A percentile compares a stretch with the other conserved stretches of the same genome.
Conservation (phyloP, 2,888 invertebrate species). For the Volucella inanis region DNA sequence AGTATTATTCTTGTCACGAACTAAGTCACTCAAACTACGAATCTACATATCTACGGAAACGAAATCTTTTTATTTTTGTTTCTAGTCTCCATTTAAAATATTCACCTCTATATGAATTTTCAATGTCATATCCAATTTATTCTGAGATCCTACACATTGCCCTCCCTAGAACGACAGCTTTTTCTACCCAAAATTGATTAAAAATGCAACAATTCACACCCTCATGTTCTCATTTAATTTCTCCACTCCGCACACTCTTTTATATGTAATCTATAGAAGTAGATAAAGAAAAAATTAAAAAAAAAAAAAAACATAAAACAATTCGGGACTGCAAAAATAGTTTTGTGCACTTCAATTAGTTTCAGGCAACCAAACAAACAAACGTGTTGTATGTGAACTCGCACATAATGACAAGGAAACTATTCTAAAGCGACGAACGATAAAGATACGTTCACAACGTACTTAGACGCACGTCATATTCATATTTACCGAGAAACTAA, state of each 20-base stretch:
- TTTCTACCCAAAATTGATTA: conserved; percentile 48
- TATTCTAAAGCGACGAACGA: conserved; percentile 31
- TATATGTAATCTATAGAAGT: conserved; percentile 5
- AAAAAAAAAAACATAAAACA: neutral
- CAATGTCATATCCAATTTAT: conserved; percentile 25
- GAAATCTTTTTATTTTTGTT: neutral
- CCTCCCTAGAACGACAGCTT: neutral
- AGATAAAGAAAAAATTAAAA: conserved; percentile 10
- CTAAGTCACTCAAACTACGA: too few relatives aligned
- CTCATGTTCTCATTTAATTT: neutral
- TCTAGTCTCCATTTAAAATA: too few relatives aligned
- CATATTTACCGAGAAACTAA: conserved; percentile 45
- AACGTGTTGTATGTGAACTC: neutral
- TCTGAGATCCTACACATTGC: conserved; percentile 21
- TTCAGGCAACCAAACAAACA: conserved; percentile 33
- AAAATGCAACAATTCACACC: conserved; percentile 17
- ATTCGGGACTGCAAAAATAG: neutral
- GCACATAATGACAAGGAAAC: conserved; percentile 41
- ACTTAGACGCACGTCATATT: neutral
- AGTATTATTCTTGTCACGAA: too few relatives aligned
- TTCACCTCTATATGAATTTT: neutral
- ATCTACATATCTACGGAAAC: neutral
- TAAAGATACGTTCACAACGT: conserved; percentile 3
- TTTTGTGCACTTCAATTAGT: conserved; percentile 24
- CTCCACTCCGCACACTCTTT: neutral